Conservation (phyloP, 2,797 vertebrate genomes). For the Pantherophis alleghaniensis region DNA sequence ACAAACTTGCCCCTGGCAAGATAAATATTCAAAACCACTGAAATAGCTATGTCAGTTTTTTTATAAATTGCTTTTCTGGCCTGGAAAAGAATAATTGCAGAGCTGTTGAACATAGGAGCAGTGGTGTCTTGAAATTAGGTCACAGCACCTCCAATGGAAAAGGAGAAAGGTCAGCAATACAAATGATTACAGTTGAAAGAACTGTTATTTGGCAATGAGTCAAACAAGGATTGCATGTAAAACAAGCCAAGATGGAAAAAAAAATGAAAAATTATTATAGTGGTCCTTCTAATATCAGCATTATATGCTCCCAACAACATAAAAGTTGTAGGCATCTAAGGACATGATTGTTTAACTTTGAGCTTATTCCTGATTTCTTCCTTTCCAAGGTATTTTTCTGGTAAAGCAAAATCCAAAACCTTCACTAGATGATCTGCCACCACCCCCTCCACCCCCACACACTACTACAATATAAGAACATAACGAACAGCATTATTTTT, state of each 20-base stretch:
- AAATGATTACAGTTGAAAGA: neutral
- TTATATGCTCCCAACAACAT: neutral
- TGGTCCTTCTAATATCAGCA: neutral
- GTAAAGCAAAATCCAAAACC: neutral
- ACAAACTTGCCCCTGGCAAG: neutral
- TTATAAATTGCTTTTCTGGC: neutral
- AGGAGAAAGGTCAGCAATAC: neutral
- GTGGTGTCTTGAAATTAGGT: neutral
- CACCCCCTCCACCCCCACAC: accelerated
- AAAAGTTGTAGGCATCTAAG: neutral
- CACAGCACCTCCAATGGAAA: neutral
- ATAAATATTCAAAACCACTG: neutral
- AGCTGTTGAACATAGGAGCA: neutral
- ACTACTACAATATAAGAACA: neutral
- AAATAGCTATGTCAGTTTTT: neutral
- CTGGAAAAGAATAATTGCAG: neutral
- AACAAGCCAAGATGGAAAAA: neutral
- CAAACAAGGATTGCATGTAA: constrained; percentile 11
- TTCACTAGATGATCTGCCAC: neutral
- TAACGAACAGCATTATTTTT: neutral
- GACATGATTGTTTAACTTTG: neutral
- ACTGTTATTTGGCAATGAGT: neutral
- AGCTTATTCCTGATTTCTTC: neutral
- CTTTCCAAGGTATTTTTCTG: neutral
- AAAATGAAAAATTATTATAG: neutral